A percentile compares a stretch with the other conserved stretches of the same genome.
phyloP scores from a whole-genome alignment of 2,113 vertebrate species.

The Cisticola juncidis region DNA sequence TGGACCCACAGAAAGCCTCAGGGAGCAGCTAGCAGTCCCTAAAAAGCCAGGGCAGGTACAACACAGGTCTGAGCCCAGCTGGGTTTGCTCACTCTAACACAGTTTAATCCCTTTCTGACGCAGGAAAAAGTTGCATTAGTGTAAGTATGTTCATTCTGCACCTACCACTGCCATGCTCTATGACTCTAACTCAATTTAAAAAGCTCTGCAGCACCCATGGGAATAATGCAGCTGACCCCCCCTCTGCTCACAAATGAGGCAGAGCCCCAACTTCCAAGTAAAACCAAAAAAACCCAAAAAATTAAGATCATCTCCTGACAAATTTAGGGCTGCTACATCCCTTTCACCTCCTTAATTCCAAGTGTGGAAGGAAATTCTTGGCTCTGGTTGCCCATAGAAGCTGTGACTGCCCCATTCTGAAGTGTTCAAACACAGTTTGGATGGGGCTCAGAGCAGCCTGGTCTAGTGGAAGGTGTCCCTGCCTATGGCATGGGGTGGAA shows the following conservation, averaged over 20 bases:
- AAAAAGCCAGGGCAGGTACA: not conserved
- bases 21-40: not conserved
- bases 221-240: not conserved
- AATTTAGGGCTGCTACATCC: not conserved
- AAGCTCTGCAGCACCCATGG: not conserved
- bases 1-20: not conserved
- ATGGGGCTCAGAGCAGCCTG: not conserved
- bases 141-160: not conserved
- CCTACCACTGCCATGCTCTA: not conserved
- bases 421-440: not conserved
- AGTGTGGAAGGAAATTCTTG: not conserved
- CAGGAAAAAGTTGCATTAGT: not conserved
- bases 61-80: not conserved
- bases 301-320: not conserved
- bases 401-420: not conserved
- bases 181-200: not conserved
- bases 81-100: not conserved
- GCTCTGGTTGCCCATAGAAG: not conserved
- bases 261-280: not conserved
- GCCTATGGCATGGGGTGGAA: not conserved
- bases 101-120: not conserved
- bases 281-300: not conserved
- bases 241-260: not conserved
- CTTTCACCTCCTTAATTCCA: not conserved
- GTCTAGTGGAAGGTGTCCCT: not conserved